phyloP scores from a whole-genome alignment of 2,113 vertebrate genomes.

The Prunella fulvescens region DNA sequence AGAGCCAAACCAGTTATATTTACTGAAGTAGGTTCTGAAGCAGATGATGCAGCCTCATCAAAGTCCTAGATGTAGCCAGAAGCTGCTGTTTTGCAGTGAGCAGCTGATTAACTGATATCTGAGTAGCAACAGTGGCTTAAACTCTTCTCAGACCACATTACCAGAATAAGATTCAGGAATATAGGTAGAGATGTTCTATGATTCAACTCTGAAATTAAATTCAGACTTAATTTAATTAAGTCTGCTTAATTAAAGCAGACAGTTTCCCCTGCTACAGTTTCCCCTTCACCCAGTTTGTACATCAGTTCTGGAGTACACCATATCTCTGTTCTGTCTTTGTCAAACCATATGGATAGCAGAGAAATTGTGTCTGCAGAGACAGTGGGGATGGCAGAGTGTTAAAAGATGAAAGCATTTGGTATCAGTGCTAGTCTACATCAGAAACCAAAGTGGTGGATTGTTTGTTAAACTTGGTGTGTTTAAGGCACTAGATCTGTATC shows the following conservation, averaged over 20 bases:
- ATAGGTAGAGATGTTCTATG: not conserved
- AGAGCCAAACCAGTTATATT: not conserved
- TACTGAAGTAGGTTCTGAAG: not conserved
- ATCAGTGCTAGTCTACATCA: not conserved
- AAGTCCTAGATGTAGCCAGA: not conserved
- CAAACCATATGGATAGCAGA: fast-evolving
- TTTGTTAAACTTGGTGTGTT: fast-evolving
- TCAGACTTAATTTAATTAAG: not conserved
- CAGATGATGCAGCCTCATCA: not conserved
- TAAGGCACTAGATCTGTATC: not conserved
- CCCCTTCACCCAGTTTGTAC: not conserved
- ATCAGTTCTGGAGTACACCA: not conserved
- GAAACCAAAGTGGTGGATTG: not conserved
- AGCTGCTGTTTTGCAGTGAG: not conserved
- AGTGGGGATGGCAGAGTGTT: not conserved
- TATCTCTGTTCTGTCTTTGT: not conserved
- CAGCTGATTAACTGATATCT: not conserved
- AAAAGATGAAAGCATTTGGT: not conserved
- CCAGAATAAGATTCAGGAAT: not conserved
- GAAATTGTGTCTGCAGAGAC: not conserved
- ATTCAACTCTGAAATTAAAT: not conserved
- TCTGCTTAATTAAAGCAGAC: too few relatives aligned
- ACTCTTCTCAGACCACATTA: not conserved
- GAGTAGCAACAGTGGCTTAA: not conserved
- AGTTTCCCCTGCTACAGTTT: not conserved